Base-by-base conservation (phyloP, 2,888 invertebrate species). In the Pomacea canaliculata region DNA sequence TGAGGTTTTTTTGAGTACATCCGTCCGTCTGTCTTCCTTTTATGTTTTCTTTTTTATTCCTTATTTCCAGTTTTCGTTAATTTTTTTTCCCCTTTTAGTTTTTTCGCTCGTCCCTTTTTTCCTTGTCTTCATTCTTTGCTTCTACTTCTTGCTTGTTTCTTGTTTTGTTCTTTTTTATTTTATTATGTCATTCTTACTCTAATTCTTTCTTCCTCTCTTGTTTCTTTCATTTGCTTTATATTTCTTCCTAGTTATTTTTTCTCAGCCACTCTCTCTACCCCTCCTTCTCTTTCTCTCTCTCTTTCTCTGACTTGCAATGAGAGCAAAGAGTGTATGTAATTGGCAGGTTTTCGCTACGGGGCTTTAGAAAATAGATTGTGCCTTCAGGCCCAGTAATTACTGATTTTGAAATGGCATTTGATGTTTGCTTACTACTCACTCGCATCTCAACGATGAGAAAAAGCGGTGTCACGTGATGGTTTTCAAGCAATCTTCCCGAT, bases 11-110 rank as follows among this genome's bases (percentile, higher is more conserved):
- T 16, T 46, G 18, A 16, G 37, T 23, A 23, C 2, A 12, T 37
- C 56, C 7, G 68, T 68, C 48, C 46, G 27, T 68, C 68, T 48
- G 48, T 68, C 48, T 68, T n/a, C 48, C 68, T 68, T 68, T 7
- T 68, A 37, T 68, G 48, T 68, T 68, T 7, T 69, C 51, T 69
- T 23, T 69, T n/a, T 51, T 27, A 23, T 27, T n/a, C 56, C 23
- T 23, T 5, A 37, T 23, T 12, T 70, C 27, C 51, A 9, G 49
- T 13, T 56, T 18, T 70, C 23, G 23, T 18, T 70, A 16, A 23
- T 10, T 70, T 1, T 70, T 18, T 27, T 27, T 18, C 27, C 59
- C 18, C 27, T 56, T 16, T 23, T 37, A 18, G 0, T 27, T n/a
- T 46, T 0, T 70, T 19, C 19, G 37, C 37, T 9, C 37, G 3